Evolutionary conservation across 2,113 vertebrate species (phyloP).

Genomic region (Plecotus auritus): DNA sequence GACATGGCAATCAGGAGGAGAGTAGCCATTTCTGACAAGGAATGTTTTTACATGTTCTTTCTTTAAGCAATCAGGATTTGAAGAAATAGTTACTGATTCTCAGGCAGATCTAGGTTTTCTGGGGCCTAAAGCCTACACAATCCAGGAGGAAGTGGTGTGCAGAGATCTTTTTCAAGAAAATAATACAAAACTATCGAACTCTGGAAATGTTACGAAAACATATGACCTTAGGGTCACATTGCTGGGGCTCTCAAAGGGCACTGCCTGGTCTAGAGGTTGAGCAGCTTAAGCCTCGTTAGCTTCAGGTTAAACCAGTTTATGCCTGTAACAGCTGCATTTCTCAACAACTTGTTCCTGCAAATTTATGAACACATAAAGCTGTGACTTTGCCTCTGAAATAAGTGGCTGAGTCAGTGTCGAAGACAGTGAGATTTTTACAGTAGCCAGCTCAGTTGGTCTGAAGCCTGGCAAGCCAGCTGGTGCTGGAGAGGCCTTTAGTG

Average conservation of each 20-base stretch:
- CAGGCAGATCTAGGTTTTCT: neutral
- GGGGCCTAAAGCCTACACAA: neutral
- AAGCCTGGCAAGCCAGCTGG: neutral
- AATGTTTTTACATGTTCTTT: neutral
- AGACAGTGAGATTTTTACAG: neutral
- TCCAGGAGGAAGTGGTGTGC: neutral
- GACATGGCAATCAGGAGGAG: neutral
- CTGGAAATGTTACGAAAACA: neutral
- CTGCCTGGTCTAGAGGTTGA: neutral
- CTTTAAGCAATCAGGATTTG: neutral
- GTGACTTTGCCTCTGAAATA: neutral
- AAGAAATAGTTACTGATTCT: neutral
- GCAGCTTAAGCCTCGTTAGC: neutral
- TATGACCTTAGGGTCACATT: neutral
- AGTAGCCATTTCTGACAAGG: neutral
- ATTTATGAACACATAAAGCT: neutral
- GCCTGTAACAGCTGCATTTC: neutral
- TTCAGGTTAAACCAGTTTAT: neutral
- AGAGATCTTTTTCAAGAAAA: constrained; percentile 1
- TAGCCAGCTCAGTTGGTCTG: neutral
- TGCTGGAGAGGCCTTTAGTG: neutral
- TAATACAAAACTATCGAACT: neutral
- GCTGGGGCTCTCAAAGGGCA: neutral
- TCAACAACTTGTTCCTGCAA: neutral
- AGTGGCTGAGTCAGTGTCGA: neutral